Base-by-base conservation (phyloP, 2,797 vertebrate species). In the Sus cebifrons region DNA sequence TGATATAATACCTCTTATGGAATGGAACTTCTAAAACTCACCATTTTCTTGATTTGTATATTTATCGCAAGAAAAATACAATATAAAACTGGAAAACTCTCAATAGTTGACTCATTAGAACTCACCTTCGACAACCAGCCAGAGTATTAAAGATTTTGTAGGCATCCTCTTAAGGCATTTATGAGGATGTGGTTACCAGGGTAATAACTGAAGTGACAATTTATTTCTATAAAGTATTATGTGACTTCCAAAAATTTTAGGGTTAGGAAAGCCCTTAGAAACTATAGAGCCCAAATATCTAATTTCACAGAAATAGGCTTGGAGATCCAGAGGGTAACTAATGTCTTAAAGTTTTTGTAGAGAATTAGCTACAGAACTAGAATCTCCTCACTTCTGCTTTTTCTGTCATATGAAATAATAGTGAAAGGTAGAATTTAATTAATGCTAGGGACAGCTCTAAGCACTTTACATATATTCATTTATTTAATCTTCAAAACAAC, bases 21-120 rank as follows among this genome's bases (percentile, higher is more conserved):
- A 83, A 82, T 70, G 29, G 27, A 79, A n/a, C 17, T 44, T 94
- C 12, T 85, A 73, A 94, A 75, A 79, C 40, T 27, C n/a, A 75
- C 16, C 9, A n/a, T 52, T 85, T 89, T 71, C 8, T 4, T 56
- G 21, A 7, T 27, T 65, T 64, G 82, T 82, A 44, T 71, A 82
- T 56, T 92, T 86, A 40, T 67, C n/a, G 6, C 27, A 56, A 90
- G 23, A 15, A 88, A 92, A 68, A 65, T 65, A 5, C 58, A 71
- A 84, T 23, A 56, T 54, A 25, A 92, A 93, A 54, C 2, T 65
- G 11, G 23, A 73, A 70, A 36, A 13, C 32, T 95, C 13, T 62
- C 52, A 77, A 62, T 1, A 73, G 44, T 4, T 68, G 60, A 44
- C 6, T 92, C 44, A 62, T 56, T 7, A 81, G 5, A 10, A 32